Percentiles rank a stretch among this genome's conserved stretches.
Conservation (phyloP, 92 coral and sea anemone species). For the Epizoanthus illoricatus region DNA sequence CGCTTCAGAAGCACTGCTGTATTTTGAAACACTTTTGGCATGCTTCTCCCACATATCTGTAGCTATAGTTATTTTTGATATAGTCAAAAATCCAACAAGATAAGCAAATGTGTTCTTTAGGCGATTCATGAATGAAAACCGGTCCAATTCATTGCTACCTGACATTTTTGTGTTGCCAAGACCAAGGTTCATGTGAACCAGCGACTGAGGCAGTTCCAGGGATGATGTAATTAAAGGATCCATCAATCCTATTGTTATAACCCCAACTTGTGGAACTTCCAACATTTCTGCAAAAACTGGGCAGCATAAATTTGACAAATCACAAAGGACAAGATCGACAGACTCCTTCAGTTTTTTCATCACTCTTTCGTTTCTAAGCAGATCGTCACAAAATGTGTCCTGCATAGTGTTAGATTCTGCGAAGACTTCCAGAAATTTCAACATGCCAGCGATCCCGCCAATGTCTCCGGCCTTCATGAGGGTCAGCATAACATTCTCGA, state of each 20-base stretch:
- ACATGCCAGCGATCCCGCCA: neutral
- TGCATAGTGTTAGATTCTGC: neutral
- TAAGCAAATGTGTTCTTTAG: constrained; percentile 6
- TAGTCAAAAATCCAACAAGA: neutral
- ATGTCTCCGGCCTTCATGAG: neutral
- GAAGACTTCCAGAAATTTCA: neutral
- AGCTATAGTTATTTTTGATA: neutral
- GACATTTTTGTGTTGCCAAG: neutral
- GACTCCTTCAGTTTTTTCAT: constrained; percentile 7
- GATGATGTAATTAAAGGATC: neutral
- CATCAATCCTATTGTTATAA: constrained; percentile 14
- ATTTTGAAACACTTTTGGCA: constrained; percentile 14
- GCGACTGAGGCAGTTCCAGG: constrained; percentile 21
- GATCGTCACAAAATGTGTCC: constrained; percentile 23
- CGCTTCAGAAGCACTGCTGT: neutral
- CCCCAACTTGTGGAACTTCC: constrained; percentile 23
- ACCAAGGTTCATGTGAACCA: constrained; percentile 15
- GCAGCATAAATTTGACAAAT: constrained; percentile 23
- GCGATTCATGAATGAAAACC: constrained; percentile 37
- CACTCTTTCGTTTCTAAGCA: constrained; percentile 10
- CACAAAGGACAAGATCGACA: constrained; percentile 35
- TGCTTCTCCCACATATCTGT: constrained; percentile 27
- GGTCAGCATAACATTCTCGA: constrained; percentile 4
- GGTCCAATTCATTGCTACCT: neutral
- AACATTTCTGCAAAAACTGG: constrained; percentile 28